phyloP scores from a whole-genome alignment of 2,888 invertebrate genomes.

The Notodromas monacha region DNA sequence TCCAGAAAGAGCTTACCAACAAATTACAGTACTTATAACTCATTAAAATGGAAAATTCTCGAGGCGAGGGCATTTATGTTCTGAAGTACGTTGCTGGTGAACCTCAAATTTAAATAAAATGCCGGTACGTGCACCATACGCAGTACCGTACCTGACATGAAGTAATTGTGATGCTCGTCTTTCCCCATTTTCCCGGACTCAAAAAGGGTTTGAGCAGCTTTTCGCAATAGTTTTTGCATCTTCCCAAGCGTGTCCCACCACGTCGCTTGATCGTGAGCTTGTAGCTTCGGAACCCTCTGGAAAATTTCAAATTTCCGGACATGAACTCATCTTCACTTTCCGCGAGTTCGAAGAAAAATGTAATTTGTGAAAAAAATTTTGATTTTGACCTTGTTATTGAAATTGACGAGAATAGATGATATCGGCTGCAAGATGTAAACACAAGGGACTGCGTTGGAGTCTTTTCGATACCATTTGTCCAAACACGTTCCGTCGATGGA shows the following conservation, averaged over 20 bases:
- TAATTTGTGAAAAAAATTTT: conserved; percentile 6
- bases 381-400: conserved; percentile 58
- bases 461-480: conserved; percentile 83
- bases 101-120: no score
- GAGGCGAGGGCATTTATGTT: no score
- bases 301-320: no score
- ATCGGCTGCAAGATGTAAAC: conserved; percentile 83
- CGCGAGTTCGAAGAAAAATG: background rate
- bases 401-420: conserved; percentile 78
- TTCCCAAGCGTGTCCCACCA: conserved; percentile 94
- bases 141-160: conserved; percentile 58
- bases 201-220: conserved; percentile 54
- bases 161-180: conserved; percentile 84
- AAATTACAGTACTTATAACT: no score
- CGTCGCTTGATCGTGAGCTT: conserved; percentile 75
- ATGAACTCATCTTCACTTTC: no score
- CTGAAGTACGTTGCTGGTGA: no score
- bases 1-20: no score
- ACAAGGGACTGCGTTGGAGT: conserved; percentile 78
- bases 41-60: no score
- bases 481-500: conserved; percentile 47
- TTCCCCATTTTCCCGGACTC: conserved; percentile 53
- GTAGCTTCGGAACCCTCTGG: conserved; percentile 64
- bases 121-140: background rate
- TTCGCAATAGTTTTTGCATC: conserved; percentile 73